Evolutionary conservation across 2,888 invertebrate species (phyloP).

Genomic region (Drosophila mulleri): DNA sequence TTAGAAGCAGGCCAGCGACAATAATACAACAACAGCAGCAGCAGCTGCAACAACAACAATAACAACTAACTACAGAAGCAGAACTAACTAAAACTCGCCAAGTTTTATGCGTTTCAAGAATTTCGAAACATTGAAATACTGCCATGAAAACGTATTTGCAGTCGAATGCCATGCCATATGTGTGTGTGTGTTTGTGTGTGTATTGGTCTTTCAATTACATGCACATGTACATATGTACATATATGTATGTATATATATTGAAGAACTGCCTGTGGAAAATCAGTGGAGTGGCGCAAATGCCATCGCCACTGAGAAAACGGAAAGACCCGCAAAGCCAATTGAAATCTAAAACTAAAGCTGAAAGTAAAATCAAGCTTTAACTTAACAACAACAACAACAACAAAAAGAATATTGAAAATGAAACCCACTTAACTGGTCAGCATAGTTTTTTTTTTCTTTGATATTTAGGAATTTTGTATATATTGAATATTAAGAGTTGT

Average conservation of each 20-base stretch:
- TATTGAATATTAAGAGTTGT: conserved; percentile 23
- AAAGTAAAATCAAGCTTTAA: conserved; percentile 43
- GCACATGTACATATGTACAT: conserved; percentile 21
- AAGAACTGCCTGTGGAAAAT: conserved; percentile 57
- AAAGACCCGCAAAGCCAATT: conserved; percentile 53
- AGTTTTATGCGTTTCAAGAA: conserved; percentile 73
- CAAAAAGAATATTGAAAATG: conserved; percentile 14
- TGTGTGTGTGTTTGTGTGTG: conserved; percentile 24
- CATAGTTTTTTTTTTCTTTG: not conserved
- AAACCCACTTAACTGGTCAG: conserved; percentile 56
- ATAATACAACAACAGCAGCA: conserved; percentile 35
- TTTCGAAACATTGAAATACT: conserved; percentile 73
- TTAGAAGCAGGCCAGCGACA: conserved; percentile 56
- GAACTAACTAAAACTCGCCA: conserved; percentile 70
- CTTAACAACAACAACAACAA: not conserved
- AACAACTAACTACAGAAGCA: conserved; percentile 45
- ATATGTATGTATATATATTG: conserved; percentile 16
- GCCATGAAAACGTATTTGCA: conserved; percentile 68
- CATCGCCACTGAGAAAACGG: conserved; percentile 55
- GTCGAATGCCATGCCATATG: conserved; percentile 38
- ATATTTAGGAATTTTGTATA: not conserved
- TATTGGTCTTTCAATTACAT: conserved; percentile 57
- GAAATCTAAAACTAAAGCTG: conserved; percentile 54
- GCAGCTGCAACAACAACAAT: conserved; percentile 40
- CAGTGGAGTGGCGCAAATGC: conserved; percentile 65